These are phyloP conservation scores for Perodicticus potto DNA, from an alignment of 2,797 vertebrate genomes.

Conservation along the genomic window DNA sequence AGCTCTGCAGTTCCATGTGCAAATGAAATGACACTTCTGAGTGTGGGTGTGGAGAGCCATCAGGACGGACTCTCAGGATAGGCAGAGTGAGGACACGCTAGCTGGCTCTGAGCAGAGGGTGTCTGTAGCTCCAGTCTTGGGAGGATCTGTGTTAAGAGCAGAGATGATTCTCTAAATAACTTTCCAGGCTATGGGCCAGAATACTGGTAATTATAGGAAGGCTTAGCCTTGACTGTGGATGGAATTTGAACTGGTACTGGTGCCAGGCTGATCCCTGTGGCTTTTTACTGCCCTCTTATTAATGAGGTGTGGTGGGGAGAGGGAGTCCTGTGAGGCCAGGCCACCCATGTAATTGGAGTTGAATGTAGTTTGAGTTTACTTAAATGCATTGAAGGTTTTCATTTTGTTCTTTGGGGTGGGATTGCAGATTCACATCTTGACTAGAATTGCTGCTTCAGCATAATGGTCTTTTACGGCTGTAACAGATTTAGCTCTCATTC, in stretches of 20 bases:
- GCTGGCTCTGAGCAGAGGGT: neutral
- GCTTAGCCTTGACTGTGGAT: neutral
- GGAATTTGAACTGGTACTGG: neutral
- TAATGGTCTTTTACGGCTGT: neutral
- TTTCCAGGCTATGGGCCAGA: neutral
- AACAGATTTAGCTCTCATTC: neutral
- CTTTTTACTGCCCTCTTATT: slow-evolving; percentile 50
- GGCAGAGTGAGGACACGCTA: neutral
- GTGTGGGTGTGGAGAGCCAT: neutral
- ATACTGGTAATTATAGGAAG: slow-evolving; percentile 39
- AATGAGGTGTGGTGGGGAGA: slow-evolving; percentile 9
- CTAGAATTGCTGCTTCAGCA: neutral
- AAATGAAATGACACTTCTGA: slow-evolving; percentile 89
- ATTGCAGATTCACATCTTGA: neutral
- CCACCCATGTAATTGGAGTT: neutral
- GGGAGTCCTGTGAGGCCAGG: neutral
- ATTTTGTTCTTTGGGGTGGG: slow-evolving; percentile 44
- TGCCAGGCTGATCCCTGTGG: slow-evolving; percentile 10
- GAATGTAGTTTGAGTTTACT: neutral
- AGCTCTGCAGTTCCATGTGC: slow-evolving; percentile 91
- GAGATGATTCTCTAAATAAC: slow-evolving; percentile 37
- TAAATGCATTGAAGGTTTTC: neutral
- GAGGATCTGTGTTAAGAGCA: neutral
- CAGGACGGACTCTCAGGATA: neutral
- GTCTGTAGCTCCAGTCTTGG: neutral